A percentile compares a stretch with the other conserved stretches of the same genome.
phyloP scores from a whole-genome alignment of 2,113 vertebrate species.

The Helogale parvula region DNA sequence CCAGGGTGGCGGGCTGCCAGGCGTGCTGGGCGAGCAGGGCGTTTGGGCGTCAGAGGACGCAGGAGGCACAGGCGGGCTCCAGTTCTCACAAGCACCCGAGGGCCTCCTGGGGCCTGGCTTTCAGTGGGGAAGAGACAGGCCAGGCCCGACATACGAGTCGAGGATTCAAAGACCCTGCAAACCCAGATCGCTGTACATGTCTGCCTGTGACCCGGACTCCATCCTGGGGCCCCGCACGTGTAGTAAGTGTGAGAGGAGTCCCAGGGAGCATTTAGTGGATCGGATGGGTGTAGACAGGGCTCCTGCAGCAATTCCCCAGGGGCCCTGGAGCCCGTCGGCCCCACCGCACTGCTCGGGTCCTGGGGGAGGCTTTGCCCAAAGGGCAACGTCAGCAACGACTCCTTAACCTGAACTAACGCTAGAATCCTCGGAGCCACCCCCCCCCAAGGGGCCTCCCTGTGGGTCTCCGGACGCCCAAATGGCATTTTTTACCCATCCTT shows the following conservation, averaged over 20 bases:
- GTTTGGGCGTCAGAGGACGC: fast-evolving
- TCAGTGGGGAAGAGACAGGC: background rate
- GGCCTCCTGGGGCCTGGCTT: background rate
- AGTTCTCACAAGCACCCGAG: fast-evolving
- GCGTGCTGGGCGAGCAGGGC: fast-evolving
- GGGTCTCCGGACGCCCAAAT: fast-evolving
- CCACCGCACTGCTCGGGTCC: fast-evolving
- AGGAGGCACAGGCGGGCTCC: fast-evolving
- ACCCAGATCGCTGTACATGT: background rate
- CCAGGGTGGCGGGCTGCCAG: background rate
- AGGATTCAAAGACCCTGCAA: background rate
- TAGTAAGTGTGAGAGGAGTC: background rate
- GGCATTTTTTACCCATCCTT: background rate
- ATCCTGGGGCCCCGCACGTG: background rate
- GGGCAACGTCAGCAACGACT: background rate
- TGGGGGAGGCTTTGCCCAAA: background rate
- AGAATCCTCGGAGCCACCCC: fast-evolving
- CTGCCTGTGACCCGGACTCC: background rate
- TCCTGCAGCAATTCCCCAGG: background rate
- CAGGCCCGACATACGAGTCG: background rate
- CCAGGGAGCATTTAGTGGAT: too few relatives aligned
- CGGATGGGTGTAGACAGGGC: background rate
- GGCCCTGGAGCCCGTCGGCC: fast-evolving
- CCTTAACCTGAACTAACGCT: background rate
- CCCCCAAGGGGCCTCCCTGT: background rate